Evolutionary conservation across 1,140 invertebrate species (phyloP).

Genomic region (Meloidogyne chitwoodi): DNA sequence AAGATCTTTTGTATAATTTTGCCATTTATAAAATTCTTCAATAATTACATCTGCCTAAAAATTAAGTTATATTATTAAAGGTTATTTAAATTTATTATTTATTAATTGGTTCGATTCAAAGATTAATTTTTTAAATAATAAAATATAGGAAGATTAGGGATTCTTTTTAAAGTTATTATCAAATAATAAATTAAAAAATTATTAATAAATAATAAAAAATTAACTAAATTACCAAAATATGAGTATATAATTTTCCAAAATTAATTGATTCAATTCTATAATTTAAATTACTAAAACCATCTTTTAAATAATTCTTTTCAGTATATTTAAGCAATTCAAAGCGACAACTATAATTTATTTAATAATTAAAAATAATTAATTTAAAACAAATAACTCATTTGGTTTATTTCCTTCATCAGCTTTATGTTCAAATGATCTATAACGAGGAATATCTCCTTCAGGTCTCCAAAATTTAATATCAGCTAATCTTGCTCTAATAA

Average conservation of each 20-base stretch:
- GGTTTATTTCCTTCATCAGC: neutral
- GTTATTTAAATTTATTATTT: too few relatives aligned
- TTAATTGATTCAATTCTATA: neutral
- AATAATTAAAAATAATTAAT: too few relatives aligned
- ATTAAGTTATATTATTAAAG: too few relatives aligned
- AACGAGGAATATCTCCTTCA: neutral
- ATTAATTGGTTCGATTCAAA: too few relatives aligned
- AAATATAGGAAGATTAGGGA: too few relatives aligned
- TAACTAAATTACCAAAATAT: neutral
- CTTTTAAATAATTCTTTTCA: neutral
- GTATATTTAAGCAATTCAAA: neutral
- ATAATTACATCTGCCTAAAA: too few relatives aligned
- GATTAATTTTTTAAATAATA: too few relatives aligned
- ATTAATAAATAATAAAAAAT: neutral
- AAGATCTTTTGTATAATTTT: too few relatives aligned
- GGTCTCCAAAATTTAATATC: neutral
- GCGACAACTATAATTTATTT: neutral
- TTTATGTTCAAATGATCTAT: neutral
- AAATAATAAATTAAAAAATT: too few relatives aligned
- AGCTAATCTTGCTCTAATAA: neutral
- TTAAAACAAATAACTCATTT: too few relatives aligned
- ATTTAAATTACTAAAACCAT: constrained; percentile 2
- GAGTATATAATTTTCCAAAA: neutral
- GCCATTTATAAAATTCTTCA: too few relatives aligned
- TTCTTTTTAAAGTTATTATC: too few relatives aligned